Evolutionary conservation across 2,888 invertebrate species (phyloP).

Genomic region (Dolichopus griseipennis): DNA sequence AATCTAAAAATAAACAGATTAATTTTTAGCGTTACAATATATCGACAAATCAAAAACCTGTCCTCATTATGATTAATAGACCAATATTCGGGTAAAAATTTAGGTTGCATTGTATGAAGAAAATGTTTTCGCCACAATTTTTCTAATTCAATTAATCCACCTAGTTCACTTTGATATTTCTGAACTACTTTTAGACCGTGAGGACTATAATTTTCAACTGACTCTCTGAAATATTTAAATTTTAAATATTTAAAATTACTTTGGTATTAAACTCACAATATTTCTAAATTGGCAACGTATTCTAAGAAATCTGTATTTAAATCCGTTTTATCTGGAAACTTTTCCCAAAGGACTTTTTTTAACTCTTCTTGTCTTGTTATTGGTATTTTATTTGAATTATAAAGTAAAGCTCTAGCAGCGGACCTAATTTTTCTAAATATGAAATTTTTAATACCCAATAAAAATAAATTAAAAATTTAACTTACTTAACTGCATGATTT

Average conservation of each 20-base stretch:
- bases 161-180: conserved; percentile 45
- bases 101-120: conserved; percentile 60
- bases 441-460: conserved; percentile 7
- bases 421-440: conserved; percentile 47
- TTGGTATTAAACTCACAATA: conserved; percentile 41
- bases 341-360: conserved; percentile 44
- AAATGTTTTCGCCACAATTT: conserved; percentile 69
- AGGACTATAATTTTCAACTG: conserved; percentile 45
- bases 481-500: conserved; percentile 36
- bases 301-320: conserved; percentile 47
- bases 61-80: conserved; percentile 63
- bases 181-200: conserved; percentile 55
- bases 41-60: conserved; percentile 39
- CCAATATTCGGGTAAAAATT: conserved; percentile 64
- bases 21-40: neutral
- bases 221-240: conserved; percentile 35
- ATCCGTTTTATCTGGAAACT: conserved; percentile 43
- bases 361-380: conserved; percentile 45
- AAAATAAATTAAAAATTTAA: conserved; percentile 18
- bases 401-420: conserved; percentile 51
- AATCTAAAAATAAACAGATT: conserved; percentile 35
- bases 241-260: conserved; percentile 10
- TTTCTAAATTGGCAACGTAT: conserved; percentile 45
- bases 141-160: conserved; percentile 60
- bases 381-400: conserved; percentile 47